Evolutionary conservation across 2,113 vertebrate species (phyloP).

Genomic region (Chaenocephalus aceratus): DNA sequence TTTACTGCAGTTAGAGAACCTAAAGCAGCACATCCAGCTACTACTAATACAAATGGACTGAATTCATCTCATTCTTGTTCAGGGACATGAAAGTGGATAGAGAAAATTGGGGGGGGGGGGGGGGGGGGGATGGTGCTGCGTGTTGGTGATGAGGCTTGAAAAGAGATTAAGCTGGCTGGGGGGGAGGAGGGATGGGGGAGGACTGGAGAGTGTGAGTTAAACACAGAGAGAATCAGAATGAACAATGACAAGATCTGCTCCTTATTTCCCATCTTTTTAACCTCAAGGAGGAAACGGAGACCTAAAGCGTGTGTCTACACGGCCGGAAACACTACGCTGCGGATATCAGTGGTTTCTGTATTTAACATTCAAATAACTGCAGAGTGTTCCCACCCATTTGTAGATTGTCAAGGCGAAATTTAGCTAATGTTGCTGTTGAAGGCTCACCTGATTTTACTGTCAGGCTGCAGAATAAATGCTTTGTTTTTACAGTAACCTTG

Average conservation of each 20-base stretch:
- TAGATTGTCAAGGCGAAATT: constrained; percentile 24
- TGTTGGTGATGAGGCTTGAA: constrained; percentile 67
- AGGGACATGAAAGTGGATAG: constrained; percentile 65
- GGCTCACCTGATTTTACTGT: constrained; percentile 30
- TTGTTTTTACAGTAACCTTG: constrained; percentile 50
- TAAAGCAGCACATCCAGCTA: constrained; percentile 53
- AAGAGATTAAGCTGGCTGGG: constrained; percentile 47
- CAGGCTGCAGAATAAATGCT: constrained; percentile 32
- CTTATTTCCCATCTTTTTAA: constrained; percentile 28
- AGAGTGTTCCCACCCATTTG: background rate
- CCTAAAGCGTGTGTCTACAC: background rate
- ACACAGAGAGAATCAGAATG: constrained; percentile 68
- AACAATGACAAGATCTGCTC: constrained; percentile 59
- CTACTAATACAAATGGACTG: constrained; percentile 70
- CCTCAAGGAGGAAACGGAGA: constrained; percentile 2
- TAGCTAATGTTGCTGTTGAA: constrained; percentile 33
- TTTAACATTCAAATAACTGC: constrained; percentile 6
- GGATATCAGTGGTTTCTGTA: background rate
- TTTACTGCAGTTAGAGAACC: constrained; percentile 43
- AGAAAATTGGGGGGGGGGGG: constrained; percentile 44
- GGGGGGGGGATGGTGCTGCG: constrained; percentile 8
- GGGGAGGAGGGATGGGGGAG: background rate
- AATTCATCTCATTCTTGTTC: constrained; percentile 77
- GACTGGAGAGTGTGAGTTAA: constrained; percentile 66
- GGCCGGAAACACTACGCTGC: background rate